These are phyloP conservation scores for Molorchus minor DNA, from an alignment of 2,888 invertebrate species.

Conservation along the genomic window DNA sequence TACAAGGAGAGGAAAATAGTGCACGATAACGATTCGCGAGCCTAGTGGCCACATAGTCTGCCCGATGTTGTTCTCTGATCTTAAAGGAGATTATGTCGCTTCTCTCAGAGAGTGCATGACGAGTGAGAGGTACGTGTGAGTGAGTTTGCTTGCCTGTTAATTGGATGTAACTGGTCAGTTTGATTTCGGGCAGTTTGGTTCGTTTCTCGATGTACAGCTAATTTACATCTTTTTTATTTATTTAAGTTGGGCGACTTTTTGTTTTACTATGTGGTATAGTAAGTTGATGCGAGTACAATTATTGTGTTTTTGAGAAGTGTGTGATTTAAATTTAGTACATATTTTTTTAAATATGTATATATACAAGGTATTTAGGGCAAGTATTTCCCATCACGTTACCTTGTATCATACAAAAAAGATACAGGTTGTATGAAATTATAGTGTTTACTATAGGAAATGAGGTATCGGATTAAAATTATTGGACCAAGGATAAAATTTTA, in stretches of 20 bases:
- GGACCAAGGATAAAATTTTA: no score
- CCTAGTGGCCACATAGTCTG: slow-evolving; percentile 76
- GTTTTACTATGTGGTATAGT: no score
- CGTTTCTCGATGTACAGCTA: slow-evolving; percentile 40
- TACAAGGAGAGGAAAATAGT: slow-evolving; percentile 96
- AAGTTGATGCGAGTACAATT: no score
- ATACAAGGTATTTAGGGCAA: no score
- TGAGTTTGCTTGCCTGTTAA: slow-evolving; percentile 50
- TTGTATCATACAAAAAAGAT: no score
- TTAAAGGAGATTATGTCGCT: slow-evolving; percentile 51
- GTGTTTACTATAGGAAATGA: no score
- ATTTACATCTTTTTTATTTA: slow-evolving; percentile 33
- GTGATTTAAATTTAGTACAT: no score
- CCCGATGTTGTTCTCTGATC: slow-evolving; percentile 74
- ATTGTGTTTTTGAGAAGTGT: no score
- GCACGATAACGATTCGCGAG: slow-evolving; percentile 67
- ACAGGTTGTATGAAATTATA: no score
- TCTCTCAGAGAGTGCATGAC: slow-evolving; percentile 54
- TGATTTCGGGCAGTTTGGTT: slow-evolving; percentile 44
- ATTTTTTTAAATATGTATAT: no score
- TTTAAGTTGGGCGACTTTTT: slow-evolving; percentile 24
- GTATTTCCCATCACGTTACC: no score
- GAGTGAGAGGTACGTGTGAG: slow-evolving; percentile 52
- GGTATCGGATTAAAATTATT: no score
- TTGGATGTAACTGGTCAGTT: slow-evolving; percentile 56